Conservation (phyloP, 2,113 vertebrate species). For the Crotalus viridis region DNA sequence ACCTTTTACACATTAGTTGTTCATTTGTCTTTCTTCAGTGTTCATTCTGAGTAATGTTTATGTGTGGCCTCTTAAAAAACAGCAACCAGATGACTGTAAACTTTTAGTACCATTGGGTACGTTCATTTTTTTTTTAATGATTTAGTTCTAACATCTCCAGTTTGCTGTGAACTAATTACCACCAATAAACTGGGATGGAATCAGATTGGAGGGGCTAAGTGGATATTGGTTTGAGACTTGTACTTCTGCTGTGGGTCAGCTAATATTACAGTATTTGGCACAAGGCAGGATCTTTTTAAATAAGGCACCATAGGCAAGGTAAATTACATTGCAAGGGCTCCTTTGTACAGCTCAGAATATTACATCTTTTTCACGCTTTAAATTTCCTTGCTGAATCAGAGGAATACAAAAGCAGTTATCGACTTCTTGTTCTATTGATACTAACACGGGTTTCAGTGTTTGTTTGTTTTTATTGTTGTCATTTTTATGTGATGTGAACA, state of each 20-base stretch:
- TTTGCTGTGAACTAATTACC: not conserved
- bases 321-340: conserved; percentile 43
- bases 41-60: not conserved
- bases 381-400: conserved; percentile 70
- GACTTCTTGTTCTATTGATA: conserved; percentile 78
- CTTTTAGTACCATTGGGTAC: not conserved
- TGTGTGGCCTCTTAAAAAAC: not conserved
- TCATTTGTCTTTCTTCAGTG: conserved; percentile 2
- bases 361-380: conserved; percentile 54
- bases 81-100: not conserved
- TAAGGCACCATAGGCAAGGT: conserved; percentile 8
- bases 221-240: conserved; percentile 18
- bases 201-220: not conserved
- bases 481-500: conserved; percentile 81
- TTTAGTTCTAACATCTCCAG: not conserved
- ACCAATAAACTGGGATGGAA: conserved; percentile 30
- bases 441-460: conserved; percentile 96
- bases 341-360: conserved; percentile 41
- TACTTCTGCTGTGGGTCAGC: not conserved
- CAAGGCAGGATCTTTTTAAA: conserved; percentile 27
- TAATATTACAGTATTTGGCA: conserved; percentile 32
- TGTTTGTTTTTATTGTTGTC: conserved; percentile 79
- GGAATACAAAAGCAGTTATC: conserved; percentile 73
- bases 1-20: not conserved
- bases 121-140: not conserved